These are phyloP conservation scores for Lepus timidus DNA, from an alignment of 2,113 vertebrate genomes.

Conservation along the genomic window DNA sequence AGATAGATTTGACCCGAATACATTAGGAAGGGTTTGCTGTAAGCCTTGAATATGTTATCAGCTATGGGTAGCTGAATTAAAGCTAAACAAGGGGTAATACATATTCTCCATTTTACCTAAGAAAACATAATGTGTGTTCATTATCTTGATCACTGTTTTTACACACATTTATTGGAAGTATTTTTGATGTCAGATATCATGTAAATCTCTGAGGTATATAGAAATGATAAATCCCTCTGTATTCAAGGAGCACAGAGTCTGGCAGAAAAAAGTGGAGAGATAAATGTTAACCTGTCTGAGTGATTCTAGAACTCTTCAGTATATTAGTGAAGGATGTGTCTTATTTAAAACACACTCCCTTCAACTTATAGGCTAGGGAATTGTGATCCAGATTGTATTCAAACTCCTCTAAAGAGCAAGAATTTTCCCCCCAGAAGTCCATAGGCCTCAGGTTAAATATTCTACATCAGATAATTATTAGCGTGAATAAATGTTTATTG, in stretches of 20 bases:
- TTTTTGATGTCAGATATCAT: background rate
- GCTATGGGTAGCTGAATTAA: background rate
- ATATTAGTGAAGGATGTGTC: background rate
- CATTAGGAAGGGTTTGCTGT: background rate
- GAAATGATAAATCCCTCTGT: background rate
- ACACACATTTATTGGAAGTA: background rate
- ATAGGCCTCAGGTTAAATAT: background rate
- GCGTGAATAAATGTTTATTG: background rate
- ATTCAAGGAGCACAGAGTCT: background rate
- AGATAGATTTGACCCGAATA: background rate
- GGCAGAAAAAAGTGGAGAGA: background rate
- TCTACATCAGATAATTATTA: background rate
- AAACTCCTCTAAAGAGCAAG: background rate
- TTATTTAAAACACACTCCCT: background rate
- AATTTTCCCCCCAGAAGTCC: background rate
- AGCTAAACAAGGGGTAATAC: background rate
- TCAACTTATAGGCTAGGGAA: background rate
- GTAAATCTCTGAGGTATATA: background rate
- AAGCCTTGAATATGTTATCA: slow-evolving; percentile 15
- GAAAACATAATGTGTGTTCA: background rate
- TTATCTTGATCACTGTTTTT: slow-evolving; percentile 26
- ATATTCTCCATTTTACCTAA: slow-evolving; percentile 5
- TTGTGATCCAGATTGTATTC: background rate
- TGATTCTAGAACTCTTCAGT: background rate
- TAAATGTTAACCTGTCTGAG: background rate